phyloP scores from a whole-genome alignment of 2,888 invertebrate species.

The Eretmocerus hayati region DNA sequence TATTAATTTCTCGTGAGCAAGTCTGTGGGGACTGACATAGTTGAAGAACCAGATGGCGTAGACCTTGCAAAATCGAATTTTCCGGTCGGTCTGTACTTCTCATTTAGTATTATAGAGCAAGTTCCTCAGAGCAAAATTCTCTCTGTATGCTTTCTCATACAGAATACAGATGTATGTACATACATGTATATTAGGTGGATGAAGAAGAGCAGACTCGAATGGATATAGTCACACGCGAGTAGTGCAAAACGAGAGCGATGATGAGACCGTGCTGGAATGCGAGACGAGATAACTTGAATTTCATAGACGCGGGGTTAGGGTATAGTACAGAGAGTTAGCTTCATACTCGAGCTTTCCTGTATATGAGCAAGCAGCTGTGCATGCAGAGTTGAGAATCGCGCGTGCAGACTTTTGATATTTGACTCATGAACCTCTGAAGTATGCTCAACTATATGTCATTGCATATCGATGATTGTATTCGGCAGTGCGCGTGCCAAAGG shows the following conservation, averaged over 20 bases:
- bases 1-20: constrained; percentile 10
- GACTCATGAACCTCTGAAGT: too few relatives aligned
- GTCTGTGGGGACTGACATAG: neutral
- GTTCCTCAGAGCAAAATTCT: too few relatives aligned
- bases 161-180: too few relatives aligned
- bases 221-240: constrained; percentile 15
- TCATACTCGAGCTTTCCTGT: neutral
- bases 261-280: constrained; percentile 39
- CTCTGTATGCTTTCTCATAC: too few relatives aligned
- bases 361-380: neutral
- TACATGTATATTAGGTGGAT: too few relatives aligned
- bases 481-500: too few relatives aligned
- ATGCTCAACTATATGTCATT: too few relatives aligned
- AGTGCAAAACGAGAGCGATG: constrained; percentile 30
- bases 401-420: too few relatives aligned
- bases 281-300: constrained; percentile 23
- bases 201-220: constrained; percentile 1
- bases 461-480: too few relatives aligned
- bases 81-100: too few relatives aligned
- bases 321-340: neutral
- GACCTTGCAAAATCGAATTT: constrained; percentile 10
- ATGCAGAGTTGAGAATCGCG: neutral
- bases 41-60: neutral
- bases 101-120: too few relatives aligned
- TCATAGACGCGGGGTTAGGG: neutral